Conservation (phyloP, 1,140 invertebrate species). For the Alviniconcha marisindica region DNA sequence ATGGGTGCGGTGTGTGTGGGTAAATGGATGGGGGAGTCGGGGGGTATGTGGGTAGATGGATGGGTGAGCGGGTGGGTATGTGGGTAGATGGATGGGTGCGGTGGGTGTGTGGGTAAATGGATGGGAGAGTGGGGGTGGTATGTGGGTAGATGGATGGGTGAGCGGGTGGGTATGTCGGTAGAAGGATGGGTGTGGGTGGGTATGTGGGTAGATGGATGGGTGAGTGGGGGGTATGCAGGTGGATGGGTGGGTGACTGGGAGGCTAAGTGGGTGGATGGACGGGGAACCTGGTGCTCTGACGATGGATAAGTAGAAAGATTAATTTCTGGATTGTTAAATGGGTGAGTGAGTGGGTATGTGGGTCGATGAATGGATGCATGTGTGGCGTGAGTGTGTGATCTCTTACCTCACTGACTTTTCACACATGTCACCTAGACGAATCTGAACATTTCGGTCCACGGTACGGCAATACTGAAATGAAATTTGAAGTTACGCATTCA, state of each 20-base stretch:
- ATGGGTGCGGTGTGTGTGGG: too few relatives aligned
- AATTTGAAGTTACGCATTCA: background rate
- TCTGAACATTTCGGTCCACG: background rate
- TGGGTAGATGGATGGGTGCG: too few relatives aligned
- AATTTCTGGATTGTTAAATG: too few relatives aligned
- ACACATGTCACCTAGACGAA: background rate
- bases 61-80: too few relatives aligned
- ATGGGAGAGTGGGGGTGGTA: too few relatives aligned
- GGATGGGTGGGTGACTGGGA: background rate
- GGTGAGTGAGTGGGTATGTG: background rate
- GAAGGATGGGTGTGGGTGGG: too few relatives aligned
- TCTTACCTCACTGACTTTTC: slow-evolving; percentile 6
- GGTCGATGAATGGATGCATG: background rate
- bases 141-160: too few relatives aligned
- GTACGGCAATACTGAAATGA: background rate
- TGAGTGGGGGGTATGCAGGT: background rate
- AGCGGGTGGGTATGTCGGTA: background rate
- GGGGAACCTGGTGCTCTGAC: too few relatives aligned
- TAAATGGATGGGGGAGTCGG: too few relatives aligned
- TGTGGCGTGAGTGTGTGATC: background rate
- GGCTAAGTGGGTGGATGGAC: background rate
- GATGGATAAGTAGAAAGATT: too few relatives aligned
- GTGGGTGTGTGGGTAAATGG: too few relatives aligned
- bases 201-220: background rate
- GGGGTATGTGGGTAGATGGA: too few relatives aligned